These are phyloP conservation scores for Parazoanthus atlanticus DNA, from an alignment of 92 coral and sea anemone genomes.

Conservation along the genomic window DNA sequence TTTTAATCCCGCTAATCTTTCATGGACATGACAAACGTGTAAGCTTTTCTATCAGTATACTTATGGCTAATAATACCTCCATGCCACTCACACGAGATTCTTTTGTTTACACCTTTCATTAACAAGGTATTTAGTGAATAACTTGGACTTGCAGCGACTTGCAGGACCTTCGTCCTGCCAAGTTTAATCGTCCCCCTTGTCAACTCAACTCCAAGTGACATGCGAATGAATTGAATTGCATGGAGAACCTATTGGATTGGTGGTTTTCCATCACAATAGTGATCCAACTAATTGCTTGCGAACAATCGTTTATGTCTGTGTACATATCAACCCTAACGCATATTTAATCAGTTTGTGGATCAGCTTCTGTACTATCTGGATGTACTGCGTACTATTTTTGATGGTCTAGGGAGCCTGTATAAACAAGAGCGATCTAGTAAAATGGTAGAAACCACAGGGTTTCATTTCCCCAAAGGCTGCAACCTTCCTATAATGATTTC, in stretches of 20 bases:
- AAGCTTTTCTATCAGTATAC: conserved; percentile 15
- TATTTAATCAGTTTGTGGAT: neutral
- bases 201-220: neutral
- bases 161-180: conserved; percentile 7
- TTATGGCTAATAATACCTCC: conserved; percentile 13
- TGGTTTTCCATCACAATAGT: too few species aligned
- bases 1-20: conserved; percentile 43
- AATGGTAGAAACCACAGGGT: neutral
- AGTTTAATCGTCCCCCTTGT: conserved; percentile 6
- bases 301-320: neutral
- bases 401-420: neutral
- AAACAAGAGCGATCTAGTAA: neutral
- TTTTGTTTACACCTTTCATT: conserved; percentile 25
- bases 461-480: neutral
- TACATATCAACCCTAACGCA: neutral
- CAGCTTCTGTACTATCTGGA: neutral
- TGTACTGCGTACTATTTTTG: neutral
- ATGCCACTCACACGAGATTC: conserved; percentile 19
- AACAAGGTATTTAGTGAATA: conserved; percentile 38
- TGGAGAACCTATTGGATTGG: neutral
- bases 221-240: neutral
- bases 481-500: conserved; percentile 25
- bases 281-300: neutral
- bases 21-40: conserved; percentile 35
- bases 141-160: neutral